Conservation (phyloP, 2,888 invertebrate genomes). For the Polymixis lichenea region DNA sequence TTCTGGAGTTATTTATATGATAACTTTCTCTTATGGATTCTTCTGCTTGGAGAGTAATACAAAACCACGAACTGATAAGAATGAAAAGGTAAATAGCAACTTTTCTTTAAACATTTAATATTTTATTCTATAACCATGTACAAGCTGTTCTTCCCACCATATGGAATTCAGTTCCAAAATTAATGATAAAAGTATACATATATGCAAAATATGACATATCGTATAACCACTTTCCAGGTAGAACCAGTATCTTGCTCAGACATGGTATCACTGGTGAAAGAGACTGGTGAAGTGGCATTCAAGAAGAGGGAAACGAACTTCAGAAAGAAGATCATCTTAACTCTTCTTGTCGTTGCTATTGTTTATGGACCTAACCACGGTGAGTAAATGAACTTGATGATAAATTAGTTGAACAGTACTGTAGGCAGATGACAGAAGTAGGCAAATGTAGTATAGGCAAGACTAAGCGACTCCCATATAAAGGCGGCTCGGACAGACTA, state of each 20-base stretch:
- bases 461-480: background rate
- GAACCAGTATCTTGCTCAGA: conserved; percentile 76
- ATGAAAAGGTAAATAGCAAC: conserved; percentile 73
- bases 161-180: background rate
- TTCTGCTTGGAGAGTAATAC: conserved; percentile 80
- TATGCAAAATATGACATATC: background rate
- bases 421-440: too few species aligned
- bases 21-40: conserved; percentile 83
- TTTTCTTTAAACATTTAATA: background rate
- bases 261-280: conserved; percentile 80
- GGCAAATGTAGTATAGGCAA: background rate
- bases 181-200: background rate
- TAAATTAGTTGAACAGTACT: too few species aligned
- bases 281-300: conserved; percentile 87
- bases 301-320: conserved; percentile 85
- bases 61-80: conserved; percentile 71
- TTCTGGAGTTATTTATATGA: conserved; percentile 81
- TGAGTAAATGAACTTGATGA: conserved; percentile 68
- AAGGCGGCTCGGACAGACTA: background rate
- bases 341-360: conserved; percentile 86
- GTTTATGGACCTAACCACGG: conserved; percentile 90
- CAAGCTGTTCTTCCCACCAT: too few species aligned
- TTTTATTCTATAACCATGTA: background rate
- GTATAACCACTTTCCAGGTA: conserved; percentile 70
- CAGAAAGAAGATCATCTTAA: conserved; percentile 84